Conservation (phyloP, 2,113 vertebrate species). For the Pristiophorus japonicus region DNA sequence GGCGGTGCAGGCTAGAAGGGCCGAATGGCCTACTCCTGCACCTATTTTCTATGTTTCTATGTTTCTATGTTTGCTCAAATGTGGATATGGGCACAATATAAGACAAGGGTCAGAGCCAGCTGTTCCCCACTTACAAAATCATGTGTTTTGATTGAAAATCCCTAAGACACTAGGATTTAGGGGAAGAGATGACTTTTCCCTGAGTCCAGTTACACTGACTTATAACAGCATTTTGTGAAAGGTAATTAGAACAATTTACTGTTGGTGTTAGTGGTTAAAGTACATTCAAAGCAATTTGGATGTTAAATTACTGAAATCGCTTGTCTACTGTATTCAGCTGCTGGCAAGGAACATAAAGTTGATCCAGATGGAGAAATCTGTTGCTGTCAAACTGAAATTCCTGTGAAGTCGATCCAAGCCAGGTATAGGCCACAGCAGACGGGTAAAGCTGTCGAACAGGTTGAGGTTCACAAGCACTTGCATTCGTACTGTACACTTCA, state of each 20-base stretch:
- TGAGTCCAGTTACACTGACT: neutral
- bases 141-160: neutral
- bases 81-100: neutral
- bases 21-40: no score
- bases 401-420: neutral
- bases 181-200: neutral
- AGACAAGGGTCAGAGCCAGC: neutral
- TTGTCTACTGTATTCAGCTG: neutral
- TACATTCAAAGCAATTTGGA: neutral
- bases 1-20: no score
- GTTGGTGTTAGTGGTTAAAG: neutral
- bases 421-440: neutral
- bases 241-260: neutral
- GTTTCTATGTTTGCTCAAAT: neutral
- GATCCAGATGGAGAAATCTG: neutral
- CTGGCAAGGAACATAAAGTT: slow-evolving; percentile 1
- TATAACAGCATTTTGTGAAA: neutral
- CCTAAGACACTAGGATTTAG: neutral
- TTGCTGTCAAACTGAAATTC: neutral
- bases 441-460: neutral
- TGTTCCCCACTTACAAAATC: neutral
- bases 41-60: no score
- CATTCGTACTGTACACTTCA: neutral
- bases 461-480: neutral
- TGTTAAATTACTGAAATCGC: neutral